phyloP scores from a whole-genome alignment of 1,140 invertebrate species.

The Drosophila funebris region DNA sequence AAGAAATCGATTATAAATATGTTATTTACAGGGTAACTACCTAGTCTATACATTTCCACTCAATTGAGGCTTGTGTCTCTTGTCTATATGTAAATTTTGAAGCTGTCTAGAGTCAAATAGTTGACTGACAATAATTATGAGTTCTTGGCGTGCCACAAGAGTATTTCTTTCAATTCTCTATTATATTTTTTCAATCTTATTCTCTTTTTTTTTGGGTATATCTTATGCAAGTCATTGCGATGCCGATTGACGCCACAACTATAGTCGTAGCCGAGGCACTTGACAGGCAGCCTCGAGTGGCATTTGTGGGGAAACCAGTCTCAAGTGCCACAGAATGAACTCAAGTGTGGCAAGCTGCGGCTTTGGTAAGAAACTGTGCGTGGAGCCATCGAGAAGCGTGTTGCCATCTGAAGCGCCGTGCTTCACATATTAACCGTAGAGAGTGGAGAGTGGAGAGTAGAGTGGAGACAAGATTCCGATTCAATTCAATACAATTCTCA shows the following conservation, averaged over 20 bases:
- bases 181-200: constrained; percentile 25
- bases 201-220: constrained; percentile 38
- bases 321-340: constrained; percentile 72
- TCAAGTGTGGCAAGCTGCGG: constrained; percentile 61
- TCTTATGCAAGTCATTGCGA: constrained; percentile 72
- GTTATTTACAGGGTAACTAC: background rate
- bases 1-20: background rate
- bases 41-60: background rate
- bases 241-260: constrained; percentile 71
- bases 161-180: constrained; percentile 32
- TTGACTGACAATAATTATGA: constrained; percentile 81
- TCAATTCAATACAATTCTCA: constrained; percentile 3
- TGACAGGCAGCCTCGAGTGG: constrained; percentile 75
- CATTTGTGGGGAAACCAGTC: constrained; percentile 80
- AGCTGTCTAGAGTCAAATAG: constrained; percentile 30
- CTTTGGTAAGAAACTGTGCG: constrained; percentile 17
- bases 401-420: constrained; percentile 68
- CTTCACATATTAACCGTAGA: constrained; percentile 46
- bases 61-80: background rate
- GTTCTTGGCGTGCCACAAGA: constrained; percentile 63
- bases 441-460: constrained; percentile 6
- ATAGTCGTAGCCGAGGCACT: constrained; percentile 58
- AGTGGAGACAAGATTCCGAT: constrained; percentile 13
- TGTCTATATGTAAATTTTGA: constrained; percentile 44
- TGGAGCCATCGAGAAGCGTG: constrained; percentile 22